Evolutionary conservation across 2,888 invertebrate species (phyloP), one percentile per base, ranked within the genome.

Genomic region (Escarpia spicata): DNA sequence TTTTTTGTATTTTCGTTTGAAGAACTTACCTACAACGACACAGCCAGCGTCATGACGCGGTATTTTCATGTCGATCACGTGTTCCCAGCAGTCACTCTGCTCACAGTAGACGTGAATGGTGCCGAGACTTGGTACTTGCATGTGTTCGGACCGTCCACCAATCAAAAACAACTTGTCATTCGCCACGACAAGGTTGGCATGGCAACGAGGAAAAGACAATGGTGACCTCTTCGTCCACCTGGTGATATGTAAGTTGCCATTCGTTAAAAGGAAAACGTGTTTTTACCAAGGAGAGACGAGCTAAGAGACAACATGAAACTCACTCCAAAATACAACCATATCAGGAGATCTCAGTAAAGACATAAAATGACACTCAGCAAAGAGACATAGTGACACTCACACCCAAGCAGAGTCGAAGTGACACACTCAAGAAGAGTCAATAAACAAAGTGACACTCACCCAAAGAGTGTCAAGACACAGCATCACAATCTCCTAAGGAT

Each of bases 41-140:
- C 93, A 94, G 15, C 94, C 94, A n/a, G 94, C 94, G 91, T 94
- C 94, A 91, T 95, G 95, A 8, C 95, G 93, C 8, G 95, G 94
- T 6, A 94, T 91, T 2, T 90, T 90, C 58, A 95, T 92, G 10
- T 92, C 94, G 31, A 92, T 52, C 90, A 94, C 94, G 8, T 90
- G 92, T 10, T 93, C 93, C 95, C 95, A 95, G 2, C 92, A 92
- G 92, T 95, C 95, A 0, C 92, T 92, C 19, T 92, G 93, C 44
- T 94, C 94, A 43, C 94, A 92, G 93, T 95, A 95, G n/a, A 94
- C 94, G 92, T 94, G 94, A 10, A 95, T 94, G 31, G 94, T 93
- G 58, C 93, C 92, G n/a, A 95, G 92, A 91, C 95, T 95, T 8
- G 92, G 91, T 45, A 94, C 93, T 90, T 92, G 26, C 91, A 19